Evolutionary conservation across 2,113 vertebrate species (phyloP), one percentile per base, ranked within the genome.

Genomic region (Rhombomys opimus): DNA sequence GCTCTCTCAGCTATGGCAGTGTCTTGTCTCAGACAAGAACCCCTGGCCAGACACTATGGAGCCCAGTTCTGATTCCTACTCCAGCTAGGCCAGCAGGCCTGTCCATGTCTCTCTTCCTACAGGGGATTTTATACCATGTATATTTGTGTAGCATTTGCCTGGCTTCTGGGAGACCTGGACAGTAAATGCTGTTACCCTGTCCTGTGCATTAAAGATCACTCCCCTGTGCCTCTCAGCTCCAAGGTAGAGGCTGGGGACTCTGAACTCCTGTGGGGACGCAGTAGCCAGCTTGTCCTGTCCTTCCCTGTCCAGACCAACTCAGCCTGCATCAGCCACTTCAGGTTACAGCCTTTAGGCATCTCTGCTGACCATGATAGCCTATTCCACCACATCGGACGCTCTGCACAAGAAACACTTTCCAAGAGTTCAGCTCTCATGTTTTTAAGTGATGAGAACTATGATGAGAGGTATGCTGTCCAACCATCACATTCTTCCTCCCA

Each of bases 311-410:
- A 18, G 23, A 67, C n/a, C 54, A 23, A 32, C 15, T 20, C n/a
- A 38, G 0, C 0, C 8, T n/a, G 41, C 2, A 3, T n/a, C 27
- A 50, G 81, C 3, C 68, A 41, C 76, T 35, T 22, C 0, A 3
- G 50, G 6, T 46, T 63, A 20, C 6, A 5, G 4, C 32, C 38
- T 3, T 0, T 17, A 15, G 27, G 38, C 32, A 12, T 67, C 70
- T 77, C n/a, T 32, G 80, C 46, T 2, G 57, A 54, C 12, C 4
- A 70, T 30, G 11, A 9, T 27, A 2, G 41, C 3, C 22, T 9
- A 35, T 50, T 76, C 35, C 7, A 35, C 23, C 23, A 75, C 77
- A 17, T 22, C 90, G 50, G 87, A 68, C 0, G 2, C 20, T 13
- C 65, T 25, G 14, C 2, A 2, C 32, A 25, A 30, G 61, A 32